Conservation (phyloP, 1,140 invertebrate species). For the Neocloeon triangulifer region DNA sequence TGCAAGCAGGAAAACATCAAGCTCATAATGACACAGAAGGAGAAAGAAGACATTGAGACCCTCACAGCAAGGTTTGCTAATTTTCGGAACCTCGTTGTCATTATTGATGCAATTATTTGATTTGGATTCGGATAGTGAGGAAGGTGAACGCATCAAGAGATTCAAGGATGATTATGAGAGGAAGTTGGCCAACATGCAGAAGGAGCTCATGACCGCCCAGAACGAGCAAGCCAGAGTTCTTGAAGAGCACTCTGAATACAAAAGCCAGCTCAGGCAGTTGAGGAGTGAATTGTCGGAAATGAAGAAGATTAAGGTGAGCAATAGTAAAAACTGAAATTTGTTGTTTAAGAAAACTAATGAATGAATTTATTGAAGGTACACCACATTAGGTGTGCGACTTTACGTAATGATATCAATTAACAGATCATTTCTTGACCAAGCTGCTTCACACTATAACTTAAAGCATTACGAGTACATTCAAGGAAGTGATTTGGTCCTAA, state of each 20-base stretch:
- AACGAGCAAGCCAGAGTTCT: slow-evolving; percentile 71
- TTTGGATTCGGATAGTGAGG: slow-evolving; percentile 20
- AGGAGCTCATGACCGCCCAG: slow-evolving; percentile 68
- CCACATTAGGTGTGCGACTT: too few relatives aligned
- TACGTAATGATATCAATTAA: too few relatives aligned
- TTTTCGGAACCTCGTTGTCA: too few relatives aligned
- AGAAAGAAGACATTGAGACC: slow-evolving; percentile 81
- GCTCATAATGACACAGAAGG: slow-evolving; percentile 68
- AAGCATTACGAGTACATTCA: too few relatives aligned
- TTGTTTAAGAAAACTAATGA: too few relatives aligned
- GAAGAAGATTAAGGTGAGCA: slow-evolving; percentile 55
- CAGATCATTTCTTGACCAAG: too few relatives aligned
- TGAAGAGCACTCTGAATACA: slow-evolving; percentile 58
- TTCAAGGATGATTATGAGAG: slow-evolving; percentile 80
- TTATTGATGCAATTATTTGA: too few relatives aligned
- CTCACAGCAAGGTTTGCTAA: slow-evolving; percentile 58
- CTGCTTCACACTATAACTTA: too few relatives aligned
- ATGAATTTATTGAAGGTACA: too few relatives aligned
- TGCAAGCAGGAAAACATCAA: slow-evolving; percentile 89
- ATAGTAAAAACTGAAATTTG: too few relatives aligned
- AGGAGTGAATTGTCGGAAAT: slow-evolving; percentile 64
- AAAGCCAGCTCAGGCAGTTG: slow-evolving; percentile 54
- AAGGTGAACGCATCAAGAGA: slow-evolving; percentile 47
- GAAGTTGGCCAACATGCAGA: slow-evolving; percentile 60
- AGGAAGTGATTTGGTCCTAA: too few relatives aligned